A percentile compares a stretch with the other conserved stretches of the same genome.
phyloP scores from a whole-genome alignment of 2,797 vertebrate species.

The Gymnodraco acuticeps region DNA sequence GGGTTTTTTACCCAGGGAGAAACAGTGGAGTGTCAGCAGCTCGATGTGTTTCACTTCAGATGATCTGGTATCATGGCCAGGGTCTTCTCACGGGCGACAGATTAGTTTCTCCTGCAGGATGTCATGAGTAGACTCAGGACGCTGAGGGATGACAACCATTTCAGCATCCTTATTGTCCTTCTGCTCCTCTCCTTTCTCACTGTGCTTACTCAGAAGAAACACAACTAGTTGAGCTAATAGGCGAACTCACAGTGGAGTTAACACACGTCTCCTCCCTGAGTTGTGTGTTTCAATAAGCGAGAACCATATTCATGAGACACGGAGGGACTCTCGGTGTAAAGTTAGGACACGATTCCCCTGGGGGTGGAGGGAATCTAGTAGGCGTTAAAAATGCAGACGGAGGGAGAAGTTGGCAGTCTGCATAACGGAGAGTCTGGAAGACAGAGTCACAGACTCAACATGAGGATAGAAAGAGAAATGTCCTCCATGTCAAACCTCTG shows the following conservation, averaged over 20 bases:
- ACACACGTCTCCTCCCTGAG: neutral
- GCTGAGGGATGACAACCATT: constrained; percentile 70
- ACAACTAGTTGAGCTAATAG: constrained; percentile 12
- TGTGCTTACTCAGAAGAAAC: constrained; percentile 24
- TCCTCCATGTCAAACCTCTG: neutral
- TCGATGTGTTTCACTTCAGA: constrained; percentile 75
- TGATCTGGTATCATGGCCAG: constrained; percentile 74
- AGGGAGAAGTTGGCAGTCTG: neutral
- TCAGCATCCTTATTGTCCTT: constrained; percentile 66
- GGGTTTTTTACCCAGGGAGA: constrained; percentile 65
- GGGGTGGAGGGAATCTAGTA: constrained; percentile 17
- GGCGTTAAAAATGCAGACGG: constrained; percentile 23
- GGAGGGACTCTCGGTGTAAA: neutral
- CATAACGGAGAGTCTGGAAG: neutral
- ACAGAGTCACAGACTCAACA: neutral
- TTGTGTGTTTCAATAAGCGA: neutral
- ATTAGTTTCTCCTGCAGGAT: constrained; percentile 69
- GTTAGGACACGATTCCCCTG: neutral
- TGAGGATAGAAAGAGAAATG: neutral
- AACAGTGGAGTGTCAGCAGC: constrained; percentile 65
- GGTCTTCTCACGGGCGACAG: constrained; percentile 61
- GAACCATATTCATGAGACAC: neutral
- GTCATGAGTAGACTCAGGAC: constrained; percentile 67
- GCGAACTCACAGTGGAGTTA: constrained; percentile 16
- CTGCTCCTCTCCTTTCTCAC: constrained; percentile 24